Base-by-base conservation (phyloP, 2,888 invertebrate genomes). In the Parapristionchus giblindavisi region DNA sequence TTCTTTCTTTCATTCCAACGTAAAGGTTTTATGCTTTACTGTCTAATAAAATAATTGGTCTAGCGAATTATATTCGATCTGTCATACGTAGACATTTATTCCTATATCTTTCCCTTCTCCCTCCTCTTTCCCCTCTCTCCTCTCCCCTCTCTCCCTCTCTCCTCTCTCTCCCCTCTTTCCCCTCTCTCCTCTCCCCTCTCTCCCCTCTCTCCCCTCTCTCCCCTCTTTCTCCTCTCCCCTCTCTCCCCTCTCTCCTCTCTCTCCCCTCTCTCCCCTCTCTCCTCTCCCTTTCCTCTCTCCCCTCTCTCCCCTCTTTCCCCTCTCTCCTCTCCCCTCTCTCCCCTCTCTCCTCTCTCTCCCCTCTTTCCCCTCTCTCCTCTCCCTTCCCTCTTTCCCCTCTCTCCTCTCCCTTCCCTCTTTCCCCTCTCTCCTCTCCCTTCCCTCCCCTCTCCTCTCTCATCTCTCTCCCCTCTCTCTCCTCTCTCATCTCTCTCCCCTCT, bases 331-430 rank as follows among this genome's bases (percentile, higher is more conserved):
- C 43, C 17, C 29, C 36, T 32, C 38, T 38, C 38, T 24, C 61
- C n/a, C 36, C 58, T 36, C 17, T n/a, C 51, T 52, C 14, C 34
- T 24, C 21, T 38, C 34, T n/a, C 27, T 27, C 27, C 14, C 68
- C 17, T 27, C 54, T 14, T 34, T n/a, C 24, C 17, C n/a, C 48
- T 6, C 43, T 51, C 66, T 40, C 34, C 21, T 5, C n/a, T 29
- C 34, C 17, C 24, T 21, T 27, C n/a, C n/a, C 32, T 29, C 51
- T 21, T 34, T 40, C 65, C 27, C 14, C 43, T 43, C 43, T 43
- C 43, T 43, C 43, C 17, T 43, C 63, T 43, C 43, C 63, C 63
- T 65, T 65, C 43, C 43, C 43, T 43, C 63, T 21, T 65, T 43
- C 43, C 63, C 24, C 24, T 34, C 63, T 27, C 43, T 24, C 40